Conservation (phyloP, 2,797 vertebrate genomes). For the Hephaestus fuliginosus region DNA sequence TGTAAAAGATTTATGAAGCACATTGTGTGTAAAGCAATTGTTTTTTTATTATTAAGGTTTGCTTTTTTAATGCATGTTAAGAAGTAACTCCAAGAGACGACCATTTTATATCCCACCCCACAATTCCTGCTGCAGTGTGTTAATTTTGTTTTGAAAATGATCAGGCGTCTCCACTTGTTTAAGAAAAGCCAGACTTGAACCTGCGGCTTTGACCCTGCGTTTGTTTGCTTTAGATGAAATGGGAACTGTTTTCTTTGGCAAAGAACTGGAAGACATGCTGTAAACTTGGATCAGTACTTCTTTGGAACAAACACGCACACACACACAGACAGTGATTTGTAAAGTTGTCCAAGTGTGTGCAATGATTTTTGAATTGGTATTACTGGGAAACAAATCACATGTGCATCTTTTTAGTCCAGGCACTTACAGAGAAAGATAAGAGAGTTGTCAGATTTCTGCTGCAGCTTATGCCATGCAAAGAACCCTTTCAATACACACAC, state of each 20-base stretch:
- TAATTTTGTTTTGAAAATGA: constrained; percentile 10
- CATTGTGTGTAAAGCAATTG: too few species aligned
- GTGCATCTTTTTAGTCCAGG: constrained; percentile 9
- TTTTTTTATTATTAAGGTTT: not conserved
- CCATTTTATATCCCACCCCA: not conserved
- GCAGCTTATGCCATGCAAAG: not conserved
- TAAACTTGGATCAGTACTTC: constrained; percentile 27
- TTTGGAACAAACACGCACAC: constrained; percentile 5
- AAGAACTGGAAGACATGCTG: constrained; percentile 4
- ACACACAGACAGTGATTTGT: not conserved
- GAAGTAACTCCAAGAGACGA: not conserved
- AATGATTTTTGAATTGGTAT: not conserved
- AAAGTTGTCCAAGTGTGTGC: not conserved
- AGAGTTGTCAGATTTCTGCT: not conserved
- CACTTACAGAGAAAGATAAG: not conserved
- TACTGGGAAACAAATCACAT: constrained; percentile 1
- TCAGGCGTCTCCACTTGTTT: constrained; percentile 9
- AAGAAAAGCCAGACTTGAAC: constrained; percentile 44
- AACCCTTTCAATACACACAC: not conserved
- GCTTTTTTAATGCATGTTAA: not conserved
- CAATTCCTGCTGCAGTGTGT: not conserved
- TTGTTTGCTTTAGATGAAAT: constrained; percentile 47
- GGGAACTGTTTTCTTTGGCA: constrained; percentile 48
- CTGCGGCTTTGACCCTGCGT: constrained; percentile 24
- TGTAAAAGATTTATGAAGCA: too few species aligned